Evolutionary conservation across 1,140 invertebrate species (phyloP), one percentile per base, ranked within the genome.

Genomic region (Apis florea): DNA sequence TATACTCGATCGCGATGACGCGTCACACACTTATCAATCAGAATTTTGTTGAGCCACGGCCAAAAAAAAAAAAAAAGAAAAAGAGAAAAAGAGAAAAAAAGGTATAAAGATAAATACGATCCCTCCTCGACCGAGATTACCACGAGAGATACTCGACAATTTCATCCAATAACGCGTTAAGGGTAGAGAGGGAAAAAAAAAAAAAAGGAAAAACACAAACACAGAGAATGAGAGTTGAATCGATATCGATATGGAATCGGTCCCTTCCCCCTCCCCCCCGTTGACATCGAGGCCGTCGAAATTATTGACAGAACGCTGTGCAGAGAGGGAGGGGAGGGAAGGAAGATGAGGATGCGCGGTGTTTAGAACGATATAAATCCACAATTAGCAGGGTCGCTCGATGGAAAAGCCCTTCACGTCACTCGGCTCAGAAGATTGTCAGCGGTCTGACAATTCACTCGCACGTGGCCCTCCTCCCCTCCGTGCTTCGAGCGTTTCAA

Each of bases 291-390:
- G 59, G 66, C 54, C 51, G 80, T 83, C 84, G 79, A 85, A 85
- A 85, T 78, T 85, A 86, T 86, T 77, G 84, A 85, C 79, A 81
- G 79, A 59, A 69, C 71, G 63, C 63, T 61, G 19, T n/a, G 71
- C 4, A 40, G 19, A 10, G 24, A 13, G 11, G 12, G n/a, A n/a
- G n/a, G n/a, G n/a, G n/a, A n/a, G n/a, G n/a, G n/a, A n/a, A n/a
- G n/a, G 77, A 72, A 40, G 31, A 40, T 40, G 26, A 11, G 47
- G 76, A 13, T 40, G 51, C 21, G 2, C 19, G 26, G 54, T 81
- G 49, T 81, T 81, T 75, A 75, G 71, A 31, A 63, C 77, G 85
- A 74, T 79, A 79, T 74, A 40, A 6, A 40, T 68, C 76, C 84
- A 49, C 84, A 83, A 85, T 86, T 86, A 86, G 82, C 81, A 12